Base-by-base conservation (phyloP, 2,797 vertebrate species). In the Coregonus suidteri region DNA sequence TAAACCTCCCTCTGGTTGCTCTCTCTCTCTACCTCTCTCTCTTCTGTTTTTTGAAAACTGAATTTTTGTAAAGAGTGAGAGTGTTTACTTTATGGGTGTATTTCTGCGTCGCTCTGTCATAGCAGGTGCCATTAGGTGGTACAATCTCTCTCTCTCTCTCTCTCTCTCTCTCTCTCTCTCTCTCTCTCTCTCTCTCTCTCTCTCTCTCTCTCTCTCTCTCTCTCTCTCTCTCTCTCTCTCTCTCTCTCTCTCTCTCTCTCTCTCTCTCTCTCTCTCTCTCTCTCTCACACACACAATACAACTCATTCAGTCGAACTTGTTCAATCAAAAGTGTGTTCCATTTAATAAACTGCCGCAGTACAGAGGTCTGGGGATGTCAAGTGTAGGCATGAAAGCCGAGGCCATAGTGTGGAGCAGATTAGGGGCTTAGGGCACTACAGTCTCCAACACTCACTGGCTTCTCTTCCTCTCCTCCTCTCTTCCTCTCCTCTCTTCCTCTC, bases 331-430 rank as follows among this genome's bases (percentile, higher is more conserved):
- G 20, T 82, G 87, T 82, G 90, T 90, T 91, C 91, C 91, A 91
- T 86, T 92, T 92, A 90, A 93, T 93, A 93, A 90, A 93, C 92
- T 91, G 11, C 16, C 85, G 75, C 83, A 85, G 92, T 88, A 92
- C 91, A 92, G 86, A 89, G 91, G 92, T 92, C 82, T 79, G 88
- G 88, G 85, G 86, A 88, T 93, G 91, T 93, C 92, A 93, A 93
- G 91, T 91, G 91, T 91, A 31, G 86, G 54, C 9, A 74, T 85
- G 91, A 89, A 93, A 93, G 91, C 91, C 91, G 90, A 90, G 86
- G 87, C 18, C 88, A 82, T 47, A n/a, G 71, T 68, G 77, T 34
- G 68, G 71, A 62, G 87, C 86, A 90, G 90, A 93, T 91, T 85
- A 87, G 69, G 69, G n/a, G 69, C 70, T 71, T 71, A 90, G 52